Evolutionary conservation across 2,113 vertebrate species (phyloP), one percentile per base, ranked within the genome.

Genomic region (Hystrix brachyura): DNA sequence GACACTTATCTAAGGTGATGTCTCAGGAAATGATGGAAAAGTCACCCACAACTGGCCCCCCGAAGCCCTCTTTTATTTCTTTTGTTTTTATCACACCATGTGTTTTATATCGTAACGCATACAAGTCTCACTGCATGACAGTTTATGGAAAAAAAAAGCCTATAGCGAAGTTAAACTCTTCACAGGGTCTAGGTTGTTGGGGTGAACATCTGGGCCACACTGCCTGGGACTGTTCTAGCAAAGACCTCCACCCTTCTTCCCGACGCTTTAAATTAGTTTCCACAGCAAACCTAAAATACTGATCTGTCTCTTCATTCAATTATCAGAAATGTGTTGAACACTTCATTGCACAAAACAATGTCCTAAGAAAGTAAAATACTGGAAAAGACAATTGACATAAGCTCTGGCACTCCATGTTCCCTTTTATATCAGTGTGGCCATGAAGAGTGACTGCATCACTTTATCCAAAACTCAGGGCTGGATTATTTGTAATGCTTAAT

Each of bases 131-230:
- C 0, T 0, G 17, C 48, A 17, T 59, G 38, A 27, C 34, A 65
- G 80, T 8, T 64, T 34, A 85, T 3, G 9, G 76, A 43, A 32
- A 17, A 12, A 55, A 60, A 7, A 34, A 65, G 18, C 10, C 25
- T 32, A 8, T n/a, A 29, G 46, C n/a, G 13, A 65, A 51, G 29
- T 91, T 15, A 57, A 1, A 23, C 25, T 27, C 1, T 87, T 8
- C 29, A 34, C 38, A 51, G 25, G 11, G 10, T 29, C 34, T 34
- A 11, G 1, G 19, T 67, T 34, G 5, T 72, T 27, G 46, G 5
- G 8, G 48, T 23, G 10, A 71, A 67, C 9, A 1, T 32, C 11
- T 0, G 0, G 12, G 11, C 3, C 21, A 21, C 10, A 48, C 3
- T 10, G 5, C 5, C 21, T 25, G 46, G 15, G 0, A 23, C 25